phyloP scores from a whole-genome alignment of 1,140 invertebrate genomes.

The Meloidogyne exigua region DNA sequence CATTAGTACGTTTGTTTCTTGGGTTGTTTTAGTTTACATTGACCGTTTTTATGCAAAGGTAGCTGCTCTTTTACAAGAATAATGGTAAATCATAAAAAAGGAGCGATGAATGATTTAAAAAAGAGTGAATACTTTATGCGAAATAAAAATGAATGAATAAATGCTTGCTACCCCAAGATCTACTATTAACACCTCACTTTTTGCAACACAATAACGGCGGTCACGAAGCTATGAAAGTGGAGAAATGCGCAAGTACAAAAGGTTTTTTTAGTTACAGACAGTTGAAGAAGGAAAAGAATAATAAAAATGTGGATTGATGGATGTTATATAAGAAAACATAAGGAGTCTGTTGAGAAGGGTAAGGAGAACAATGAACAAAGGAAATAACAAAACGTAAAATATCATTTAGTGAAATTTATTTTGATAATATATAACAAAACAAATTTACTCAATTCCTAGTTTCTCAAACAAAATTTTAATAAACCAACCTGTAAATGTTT shows the following conservation, averaged over 20 bases:
- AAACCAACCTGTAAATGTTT: slow-evolving; percentile 44
- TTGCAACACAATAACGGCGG: neutral
- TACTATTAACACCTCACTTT: neutral
- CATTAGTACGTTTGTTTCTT: neutral
- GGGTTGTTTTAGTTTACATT: neutral
- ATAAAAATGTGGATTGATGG: slow-evolving; percentile 5
- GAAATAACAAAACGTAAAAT: neutral
- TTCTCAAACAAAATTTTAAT: neutral
- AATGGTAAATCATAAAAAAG: slow-evolving; percentile 1
- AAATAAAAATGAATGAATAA: slow-evolving; percentile 8
- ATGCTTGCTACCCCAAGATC: neutral
- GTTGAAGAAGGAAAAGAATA: neutral
- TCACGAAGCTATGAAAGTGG: slow-evolving; percentile 1
- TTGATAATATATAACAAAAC: too few species aligned
- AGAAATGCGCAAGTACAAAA: slow-evolving; percentile 4
- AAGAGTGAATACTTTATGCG: slow-evolving; percentile 6
- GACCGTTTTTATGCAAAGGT: neutral
- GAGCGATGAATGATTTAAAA: neutral
- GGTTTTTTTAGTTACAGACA: neutral
- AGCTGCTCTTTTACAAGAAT: neutral
- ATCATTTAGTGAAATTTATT: too few species aligned
- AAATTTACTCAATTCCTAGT: too few species aligned
- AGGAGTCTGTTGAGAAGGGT: neutral
- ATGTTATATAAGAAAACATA: neutral
- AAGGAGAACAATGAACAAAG: neutral